Evolutionary conservation across 2,113 vertebrate genomes (phyloP).

Genomic region (Charadrius vociferus): DNA sequence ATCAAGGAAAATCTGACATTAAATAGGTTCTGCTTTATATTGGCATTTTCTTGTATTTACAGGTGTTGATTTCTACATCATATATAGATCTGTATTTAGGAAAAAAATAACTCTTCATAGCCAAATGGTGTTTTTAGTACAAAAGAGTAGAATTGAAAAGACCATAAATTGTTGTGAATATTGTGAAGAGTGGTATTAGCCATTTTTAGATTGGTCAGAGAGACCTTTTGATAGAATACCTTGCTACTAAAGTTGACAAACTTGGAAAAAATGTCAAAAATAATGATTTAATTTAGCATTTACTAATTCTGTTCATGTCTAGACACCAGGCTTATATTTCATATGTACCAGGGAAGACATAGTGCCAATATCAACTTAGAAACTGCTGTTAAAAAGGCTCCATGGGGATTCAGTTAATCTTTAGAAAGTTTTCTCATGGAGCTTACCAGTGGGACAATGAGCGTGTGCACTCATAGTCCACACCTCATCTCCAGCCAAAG

Average conservation of each 20-base stretch:
- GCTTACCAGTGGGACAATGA: not conserved
- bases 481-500: not conserved
- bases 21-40: not conserved
- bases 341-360: rapidly evolving
- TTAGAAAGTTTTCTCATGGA: not conserved
- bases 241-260: not conserved
- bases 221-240: not conserved
- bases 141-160: not conserved
- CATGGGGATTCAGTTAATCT: not conserved
- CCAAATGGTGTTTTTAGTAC: not conserved
- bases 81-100: not conserved
- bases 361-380: not conserved
- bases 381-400: not conserved
- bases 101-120: not conserved
- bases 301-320: not conserved
- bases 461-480: not conserved
- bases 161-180: not conserved
- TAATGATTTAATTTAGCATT: not conserved
- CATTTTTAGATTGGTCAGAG: not conserved
- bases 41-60: not conserved
- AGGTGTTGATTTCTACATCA: not conserved
- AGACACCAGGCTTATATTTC: not conserved
- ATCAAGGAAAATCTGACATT: not conserved
- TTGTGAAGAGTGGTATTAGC: not conserved
- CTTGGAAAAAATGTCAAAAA: not conserved